These are phyloP conservation scores for Eupithecia insigniata DNA, from an alignment of 2,888 invertebrate genomes.

Conservation along the genomic window DNA sequence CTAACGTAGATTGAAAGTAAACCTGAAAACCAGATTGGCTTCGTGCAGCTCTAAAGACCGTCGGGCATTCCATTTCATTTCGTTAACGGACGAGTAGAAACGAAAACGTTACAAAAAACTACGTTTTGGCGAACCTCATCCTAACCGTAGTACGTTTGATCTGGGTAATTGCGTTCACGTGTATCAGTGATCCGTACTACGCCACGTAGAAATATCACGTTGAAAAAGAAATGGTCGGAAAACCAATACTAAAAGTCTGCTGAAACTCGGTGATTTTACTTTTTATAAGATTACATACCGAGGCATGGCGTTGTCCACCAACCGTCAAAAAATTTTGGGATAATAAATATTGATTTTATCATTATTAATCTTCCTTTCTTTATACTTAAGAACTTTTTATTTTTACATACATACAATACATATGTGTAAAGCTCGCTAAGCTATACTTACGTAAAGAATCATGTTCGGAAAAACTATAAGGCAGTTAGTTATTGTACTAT, in stretches of 20 bases:
- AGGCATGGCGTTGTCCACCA: too few species aligned
- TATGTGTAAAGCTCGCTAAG: too few species aligned
- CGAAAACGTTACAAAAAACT: slow-evolving; percentile 56
- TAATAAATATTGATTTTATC: too few species aligned
- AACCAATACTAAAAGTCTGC: not conserved
- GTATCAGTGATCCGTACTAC: slow-evolving; percentile 5
- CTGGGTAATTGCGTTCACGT: slow-evolving; percentile 63
- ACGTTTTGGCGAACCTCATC: slow-evolving; percentile 58
- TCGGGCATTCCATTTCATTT: slow-evolving; percentile 29
- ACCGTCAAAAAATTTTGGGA: too few species aligned
- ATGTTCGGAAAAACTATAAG: not conserved
- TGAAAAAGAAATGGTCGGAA: not conserved
- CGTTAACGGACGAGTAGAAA: slow-evolving; percentile 24
- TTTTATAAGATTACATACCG: not conserved
- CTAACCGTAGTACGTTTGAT: slow-evolving; percentile 67
- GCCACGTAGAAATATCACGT: not conserved
- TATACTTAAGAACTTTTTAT: too few species aligned
- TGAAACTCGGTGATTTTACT: not conserved
- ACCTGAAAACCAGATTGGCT: not conserved
- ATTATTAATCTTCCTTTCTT: too few species aligned
- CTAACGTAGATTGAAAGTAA: slow-evolving; percentile 10
- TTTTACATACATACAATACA: too few species aligned
- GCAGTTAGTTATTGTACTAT: too few species aligned
- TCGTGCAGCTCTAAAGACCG: slow-evolving; percentile 16
- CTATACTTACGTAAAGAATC: not conserved